A percentile compares a stretch with the other conserved stretches of the same genome.
Evolutionary conservation across 2,888 invertebrate species (phyloP).

Genomic region (Limnephilus auricula): DNA sequence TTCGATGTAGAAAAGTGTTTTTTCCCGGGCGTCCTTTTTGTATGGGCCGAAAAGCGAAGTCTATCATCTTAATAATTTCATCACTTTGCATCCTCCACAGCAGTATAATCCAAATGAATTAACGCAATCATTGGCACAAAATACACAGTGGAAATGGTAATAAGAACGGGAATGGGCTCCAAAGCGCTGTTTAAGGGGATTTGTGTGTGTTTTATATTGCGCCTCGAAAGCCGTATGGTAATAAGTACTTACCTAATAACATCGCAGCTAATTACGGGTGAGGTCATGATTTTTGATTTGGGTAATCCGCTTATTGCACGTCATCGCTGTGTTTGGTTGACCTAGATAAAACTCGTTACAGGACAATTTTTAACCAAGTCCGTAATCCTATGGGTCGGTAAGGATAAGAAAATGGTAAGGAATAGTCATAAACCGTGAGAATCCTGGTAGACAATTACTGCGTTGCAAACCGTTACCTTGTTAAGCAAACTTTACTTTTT

Average conservation of each 20-base stretch:
- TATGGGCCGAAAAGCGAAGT: no score
- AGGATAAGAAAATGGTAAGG: no score
- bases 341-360: neutral
- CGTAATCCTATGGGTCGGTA: no score
- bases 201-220: slow-evolving; percentile 11
- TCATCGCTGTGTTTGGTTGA: neutral
- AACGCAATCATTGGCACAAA: slow-evolving; percentile 3
- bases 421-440: no score
- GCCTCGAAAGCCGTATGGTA: neutral
- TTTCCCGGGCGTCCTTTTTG: no score
- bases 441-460: no score
- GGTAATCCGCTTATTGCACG: neutral
- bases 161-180: slow-evolving; percentile 36
- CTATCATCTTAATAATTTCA: neutral
- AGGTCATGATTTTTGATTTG: slow-evolving; percentile 1
- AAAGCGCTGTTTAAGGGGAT: slow-evolving; percentile 24
- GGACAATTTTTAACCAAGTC: neutral
- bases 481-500: no score
- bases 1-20: no score
- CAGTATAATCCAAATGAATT: neutral
- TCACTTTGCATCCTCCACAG: neutral
- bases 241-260: neutral
- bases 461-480: no score
- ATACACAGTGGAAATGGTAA: slow-evolving; percentile 33
- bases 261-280: neutral